A percentile compares a stretch with the other conserved stretches of the same genome.
phyloP scores from a whole-genome alignment of 2,888 invertebrate genomes.

The Lasioglossum leucozonium region DNA sequence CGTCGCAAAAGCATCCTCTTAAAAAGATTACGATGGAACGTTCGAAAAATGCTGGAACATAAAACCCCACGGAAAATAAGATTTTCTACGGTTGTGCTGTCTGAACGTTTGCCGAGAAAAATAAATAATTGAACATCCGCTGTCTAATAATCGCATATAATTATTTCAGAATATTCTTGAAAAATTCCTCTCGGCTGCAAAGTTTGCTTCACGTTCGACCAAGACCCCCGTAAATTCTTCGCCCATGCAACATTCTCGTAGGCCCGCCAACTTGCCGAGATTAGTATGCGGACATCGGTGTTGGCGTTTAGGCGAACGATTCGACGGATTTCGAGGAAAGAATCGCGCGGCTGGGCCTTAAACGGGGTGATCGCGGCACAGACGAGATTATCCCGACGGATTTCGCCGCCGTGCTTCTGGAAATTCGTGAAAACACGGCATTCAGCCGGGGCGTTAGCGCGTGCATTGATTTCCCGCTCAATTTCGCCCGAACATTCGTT shows the following conservation, averaged over 20 bases:
- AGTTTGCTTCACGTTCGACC: too few species aligned
- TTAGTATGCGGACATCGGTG: neutral
- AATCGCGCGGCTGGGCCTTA: neutral
- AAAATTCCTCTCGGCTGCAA: too few species aligned
- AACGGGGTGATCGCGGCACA: conserved; percentile 17
- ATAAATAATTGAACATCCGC: too few species aligned
- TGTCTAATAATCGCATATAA: too few species aligned
- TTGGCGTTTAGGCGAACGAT: neutral
- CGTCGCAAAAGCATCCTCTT: too few species aligned
- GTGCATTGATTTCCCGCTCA: conserved; percentile 84
- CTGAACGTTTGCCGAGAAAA: too few species aligned
- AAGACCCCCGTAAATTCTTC: too few species aligned
- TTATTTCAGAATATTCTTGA: too few species aligned
- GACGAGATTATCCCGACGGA: conserved; percentile 65
- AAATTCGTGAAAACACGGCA: conserved; percentile 69
- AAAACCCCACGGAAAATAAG: too few species aligned
- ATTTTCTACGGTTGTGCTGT: too few species aligned
- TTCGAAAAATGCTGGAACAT: too few species aligned
- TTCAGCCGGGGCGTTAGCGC: conserved; percentile 82
- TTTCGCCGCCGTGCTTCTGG: conserved; percentile 32
- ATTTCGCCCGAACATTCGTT: conserved; percentile 81
- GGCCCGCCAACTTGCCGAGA: neutral
- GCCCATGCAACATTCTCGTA: neutral
- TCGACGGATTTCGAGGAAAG: neutral
- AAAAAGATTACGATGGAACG: too few species aligned